Base-by-base conservation (phyloP, 2,888 invertebrate species). In the Nemoura dubitans region DNA sequence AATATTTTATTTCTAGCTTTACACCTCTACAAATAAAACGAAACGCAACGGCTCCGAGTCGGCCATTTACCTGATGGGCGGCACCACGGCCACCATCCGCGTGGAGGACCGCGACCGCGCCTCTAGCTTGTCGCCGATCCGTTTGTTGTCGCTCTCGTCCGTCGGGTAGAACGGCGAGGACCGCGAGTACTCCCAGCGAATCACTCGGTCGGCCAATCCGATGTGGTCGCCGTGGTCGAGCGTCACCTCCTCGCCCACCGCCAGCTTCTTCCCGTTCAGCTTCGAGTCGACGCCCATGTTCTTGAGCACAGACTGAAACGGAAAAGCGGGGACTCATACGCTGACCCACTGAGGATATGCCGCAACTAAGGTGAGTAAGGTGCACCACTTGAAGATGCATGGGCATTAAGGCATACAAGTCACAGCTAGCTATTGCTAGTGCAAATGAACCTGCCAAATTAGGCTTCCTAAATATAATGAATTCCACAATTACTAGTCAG, bases 111-210 rank as follows among this genome's bases (percentile, higher is more conserved):
- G 59, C 6, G 76, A 26, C 0, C 28, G 14, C 3, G 7, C 84
- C 26, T 59, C 29, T 0, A 84, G 29, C 14, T 28, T 10, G 29
- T 25, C 14, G 14, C 28, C 59, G 21, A 76, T 76, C 16, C 27
- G 25, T 16, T 76, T 26, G 29, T 76, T 76, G 21, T 76, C 59
- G 7, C 26, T 84, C 76, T 76, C 28, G 7, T 59, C 26, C 28
- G 76, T 16, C 76, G n/a, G 59, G 16, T 59, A 29, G n/a, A 28
- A 84, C 59, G 26, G 10, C 1, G 84, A 84, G 0, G 84, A 76
- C 25, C 26, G 0, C 1, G 76, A 59, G 29, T 84, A 84, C 27
- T 84, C 84, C 84, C 84, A 84, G 0, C 84, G 84, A 5, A 84
- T 26, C 0, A 59, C 21, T 1, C 84, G 84, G 16, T 59, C 84